These are phyloP conservation scores for Pandemis heparana DNA, from an alignment of 2,888 invertebrate genomes.

Conservation along the genomic window DNA sequence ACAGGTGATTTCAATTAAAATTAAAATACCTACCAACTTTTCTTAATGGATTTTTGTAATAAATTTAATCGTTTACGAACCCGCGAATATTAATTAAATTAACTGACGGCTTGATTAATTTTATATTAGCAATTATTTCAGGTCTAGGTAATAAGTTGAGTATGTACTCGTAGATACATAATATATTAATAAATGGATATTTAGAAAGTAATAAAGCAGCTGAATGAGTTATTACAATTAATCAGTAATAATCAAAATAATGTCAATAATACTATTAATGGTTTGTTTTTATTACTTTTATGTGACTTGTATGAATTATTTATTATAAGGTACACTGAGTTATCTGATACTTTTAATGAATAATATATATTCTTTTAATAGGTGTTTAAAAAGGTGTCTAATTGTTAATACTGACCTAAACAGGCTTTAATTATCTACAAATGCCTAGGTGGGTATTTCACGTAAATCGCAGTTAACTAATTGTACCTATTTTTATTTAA, in stretches of 20 bases:
- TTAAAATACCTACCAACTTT: background rate
- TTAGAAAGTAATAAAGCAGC: background rate
- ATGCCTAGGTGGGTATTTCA: no score
- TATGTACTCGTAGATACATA: no score
- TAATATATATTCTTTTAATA: conserved; percentile 6
- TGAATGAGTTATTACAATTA: conserved; percentile 8
- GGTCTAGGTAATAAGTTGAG: background rate
- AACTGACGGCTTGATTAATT: background rate
- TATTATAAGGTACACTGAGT: conserved; percentile 55
- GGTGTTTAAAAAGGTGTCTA: no score
- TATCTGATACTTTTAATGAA: conserved; percentile 29
- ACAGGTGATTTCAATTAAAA: background rate
- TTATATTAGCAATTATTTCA: background rate
- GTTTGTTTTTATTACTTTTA: conserved; percentile 61
- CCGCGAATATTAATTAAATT: background rate
- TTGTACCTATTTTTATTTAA: background rate
- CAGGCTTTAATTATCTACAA: background rate
- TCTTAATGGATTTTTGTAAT: background rate
- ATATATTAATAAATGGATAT: background rate
- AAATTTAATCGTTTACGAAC: background rate
- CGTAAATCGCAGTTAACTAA: background rate
- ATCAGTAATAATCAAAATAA: conserved; percentile 43
- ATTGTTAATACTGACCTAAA: background rate
- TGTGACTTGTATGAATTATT: conserved; percentile 55
- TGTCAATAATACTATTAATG: conserved; percentile 61